A percentile compares a stretch with the other conserved stretches of the same genome.
Conservation (phyloP, 2,888 invertebrate genomes). For the Microctonus hyperodae region DNA sequence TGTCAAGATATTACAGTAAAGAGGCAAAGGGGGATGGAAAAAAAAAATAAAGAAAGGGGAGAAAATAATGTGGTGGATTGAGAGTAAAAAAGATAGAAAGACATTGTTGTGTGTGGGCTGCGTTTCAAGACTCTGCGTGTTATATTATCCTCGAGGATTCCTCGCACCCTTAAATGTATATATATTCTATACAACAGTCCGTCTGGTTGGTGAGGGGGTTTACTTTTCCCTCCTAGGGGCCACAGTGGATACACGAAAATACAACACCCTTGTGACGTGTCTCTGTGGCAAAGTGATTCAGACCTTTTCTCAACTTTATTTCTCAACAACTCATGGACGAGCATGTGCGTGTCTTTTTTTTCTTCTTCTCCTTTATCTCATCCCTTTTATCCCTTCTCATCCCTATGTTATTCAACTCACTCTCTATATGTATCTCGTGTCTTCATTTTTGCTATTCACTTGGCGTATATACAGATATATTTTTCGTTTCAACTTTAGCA, state of each 20-base stretch:
- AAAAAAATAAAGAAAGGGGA: too few species aligned
- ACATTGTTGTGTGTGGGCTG: constrained; percentile 14
- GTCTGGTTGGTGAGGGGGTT: constrained; percentile 15
- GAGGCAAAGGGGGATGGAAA: neutral
- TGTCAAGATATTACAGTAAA: constrained; percentile 7
- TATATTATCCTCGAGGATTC: constrained; percentile 24
- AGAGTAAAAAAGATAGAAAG: neutral
- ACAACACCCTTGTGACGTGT: constrained; percentile 33
- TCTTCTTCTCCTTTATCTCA: neutral
- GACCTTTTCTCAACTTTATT: constrained; percentile 32
- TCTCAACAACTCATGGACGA: neutral
- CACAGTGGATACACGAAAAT: constrained; percentile 30
- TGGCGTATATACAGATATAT: constrained; percentile 23
- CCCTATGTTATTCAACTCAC: neutral
- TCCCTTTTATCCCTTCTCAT: neutral
- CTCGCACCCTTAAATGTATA: neutral
- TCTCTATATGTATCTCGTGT: neutral
- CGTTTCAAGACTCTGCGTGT: constrained; percentile 11
- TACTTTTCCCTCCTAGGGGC: constrained; percentile 10
- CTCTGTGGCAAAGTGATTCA: constrained; percentile 35
- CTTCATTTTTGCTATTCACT: constrained; percentile 3
- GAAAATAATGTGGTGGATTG: neutral
- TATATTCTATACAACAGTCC: neutral
- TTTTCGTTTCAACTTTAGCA: constrained; percentile 29
- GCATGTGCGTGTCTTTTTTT: constrained; percentile 9